phyloP scores from a whole-genome alignment of 1,140 invertebrate genomes.

The Listronotus oregonensis region DNA sequence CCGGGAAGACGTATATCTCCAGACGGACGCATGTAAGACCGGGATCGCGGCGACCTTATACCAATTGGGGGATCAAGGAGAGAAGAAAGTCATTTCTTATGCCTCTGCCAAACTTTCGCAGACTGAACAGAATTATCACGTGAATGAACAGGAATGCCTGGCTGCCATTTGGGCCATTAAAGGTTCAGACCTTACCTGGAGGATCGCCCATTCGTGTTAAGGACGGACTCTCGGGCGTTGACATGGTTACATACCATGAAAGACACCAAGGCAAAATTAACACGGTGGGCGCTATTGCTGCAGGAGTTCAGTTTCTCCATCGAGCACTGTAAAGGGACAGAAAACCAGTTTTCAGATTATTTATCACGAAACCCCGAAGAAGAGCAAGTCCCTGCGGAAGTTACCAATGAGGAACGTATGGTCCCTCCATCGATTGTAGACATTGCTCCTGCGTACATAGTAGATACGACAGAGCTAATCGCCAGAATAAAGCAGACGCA shows the following conservation, averaged over 20 bases:
- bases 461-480: no score
- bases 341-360: conserved; percentile 41
- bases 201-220: conserved; percentile 33
- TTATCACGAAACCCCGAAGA: no score
- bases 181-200: conserved; percentile 48
- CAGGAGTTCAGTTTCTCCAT: conserved; percentile 41
- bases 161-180: conserved; percentile 55
- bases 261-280: conserved; percentile 44
- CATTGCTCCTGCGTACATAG: no score
- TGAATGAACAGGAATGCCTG: conserved; percentile 6
- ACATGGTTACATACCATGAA: conserved; percentile 42
- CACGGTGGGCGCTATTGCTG: conserved; percentile 45
- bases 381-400: no score
- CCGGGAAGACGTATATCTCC: conserved; percentile 40
- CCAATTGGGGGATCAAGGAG: no score
- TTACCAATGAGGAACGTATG: no score
- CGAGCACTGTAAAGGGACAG: conserved; percentile 36
- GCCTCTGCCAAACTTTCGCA: conserved; percentile 23
- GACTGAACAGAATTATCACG: conserved; percentile 27
- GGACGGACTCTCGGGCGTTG: conserved; percentile 29
- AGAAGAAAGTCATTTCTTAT: no score
- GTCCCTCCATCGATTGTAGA: no score
- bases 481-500: conserved; percentile 15
- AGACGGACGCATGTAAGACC: conserved; percentile 43
- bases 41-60: no score